Conservation (phyloP, 1,140 invertebrate species). For the Lucilia cuprina region DNA sequence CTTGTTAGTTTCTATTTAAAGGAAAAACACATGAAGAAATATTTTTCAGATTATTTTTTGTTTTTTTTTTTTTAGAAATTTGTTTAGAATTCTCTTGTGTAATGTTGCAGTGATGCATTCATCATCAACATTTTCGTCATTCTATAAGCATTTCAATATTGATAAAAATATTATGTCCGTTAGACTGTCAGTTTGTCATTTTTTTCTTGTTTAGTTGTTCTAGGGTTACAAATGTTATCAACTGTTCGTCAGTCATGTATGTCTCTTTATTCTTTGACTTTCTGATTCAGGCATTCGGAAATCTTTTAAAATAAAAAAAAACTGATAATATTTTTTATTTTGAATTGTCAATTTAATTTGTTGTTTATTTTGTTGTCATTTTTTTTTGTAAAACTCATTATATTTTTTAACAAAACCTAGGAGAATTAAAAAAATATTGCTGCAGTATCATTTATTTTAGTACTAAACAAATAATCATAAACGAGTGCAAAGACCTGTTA, state of each 20-base stretch:
- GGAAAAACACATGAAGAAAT: neutral
- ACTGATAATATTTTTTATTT: neutral
- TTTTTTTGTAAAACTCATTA: too few species aligned
- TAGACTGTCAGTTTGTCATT: neutral
- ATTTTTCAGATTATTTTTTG: neutral
- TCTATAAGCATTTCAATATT: neutral
- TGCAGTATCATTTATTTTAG: too few species aligned
- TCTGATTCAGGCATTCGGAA: neutral
- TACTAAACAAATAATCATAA: too few species aligned
- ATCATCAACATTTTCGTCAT: neutral
- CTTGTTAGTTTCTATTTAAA: neutral
- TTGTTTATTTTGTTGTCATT: too few species aligned
- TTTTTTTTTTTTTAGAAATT: neutral
- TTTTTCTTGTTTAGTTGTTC: neutral
- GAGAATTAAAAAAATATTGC: neutral
- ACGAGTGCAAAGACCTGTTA: too few species aligned
- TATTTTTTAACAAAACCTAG: neutral
- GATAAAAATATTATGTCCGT: neutral
- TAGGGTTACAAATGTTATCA: slow-evolving; percentile 2
- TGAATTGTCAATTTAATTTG: too few species aligned
- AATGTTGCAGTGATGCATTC: neutral
- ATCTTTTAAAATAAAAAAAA: neutral
- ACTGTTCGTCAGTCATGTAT: neutral
- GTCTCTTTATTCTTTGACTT: neutral
- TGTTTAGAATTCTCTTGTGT: slow-evolving; percentile 2